These are phyloP conservation scores for Solenopsis fugax DNA, from an alignment of 1,140 invertebrate genomes.

Conservation along the genomic window DNA sequence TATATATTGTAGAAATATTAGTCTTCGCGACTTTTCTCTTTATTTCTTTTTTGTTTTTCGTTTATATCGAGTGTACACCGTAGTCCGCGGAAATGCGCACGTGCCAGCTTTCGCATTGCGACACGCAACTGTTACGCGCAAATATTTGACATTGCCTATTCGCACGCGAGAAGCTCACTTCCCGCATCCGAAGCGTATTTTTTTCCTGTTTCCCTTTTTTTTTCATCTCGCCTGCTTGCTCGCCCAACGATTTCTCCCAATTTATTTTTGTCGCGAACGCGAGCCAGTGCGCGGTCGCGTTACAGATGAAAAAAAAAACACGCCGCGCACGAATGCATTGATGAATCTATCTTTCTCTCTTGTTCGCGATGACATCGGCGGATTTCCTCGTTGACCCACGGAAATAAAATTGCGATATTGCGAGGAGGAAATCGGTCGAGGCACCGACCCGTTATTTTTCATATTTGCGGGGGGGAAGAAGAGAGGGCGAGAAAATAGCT, in stretches of 20 bases:
- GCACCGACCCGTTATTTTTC: slow-evolving; percentile 37
- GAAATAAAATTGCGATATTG: slow-evolving; percentile 53
- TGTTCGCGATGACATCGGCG: neutral
- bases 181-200: slow-evolving; percentile 5
- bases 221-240: neutral
- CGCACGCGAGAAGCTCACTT: slow-evolving; percentile 1
- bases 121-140: slow-evolving; percentile 51
- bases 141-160: slow-evolving; percentile 66
- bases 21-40: neutral
- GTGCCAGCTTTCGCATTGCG: slow-evolving; percentile 18
- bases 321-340: slow-evolving; percentile 7
- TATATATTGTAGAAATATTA: neutral
- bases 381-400: slow-evolving; percentile 3
- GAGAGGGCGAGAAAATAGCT: neutral
- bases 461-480: neutral
- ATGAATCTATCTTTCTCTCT: slow-evolving; percentile 12
- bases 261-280: slow-evolving; percentile 61
- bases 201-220: neutral
- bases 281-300: neutral
- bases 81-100: slow-evolving; percentile 7
- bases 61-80: slow-evolving; percentile 30
- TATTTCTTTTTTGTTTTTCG: neutral
- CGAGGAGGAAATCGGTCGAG: slow-evolving; percentile 1
- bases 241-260: slow-evolving; percentile 46
- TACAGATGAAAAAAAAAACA: neutral